These are phyloP conservation scores for Lacanobia oleracea DNA, from an alignment of 2,888 invertebrate genomes.

Conservation along the genomic window DNA sequence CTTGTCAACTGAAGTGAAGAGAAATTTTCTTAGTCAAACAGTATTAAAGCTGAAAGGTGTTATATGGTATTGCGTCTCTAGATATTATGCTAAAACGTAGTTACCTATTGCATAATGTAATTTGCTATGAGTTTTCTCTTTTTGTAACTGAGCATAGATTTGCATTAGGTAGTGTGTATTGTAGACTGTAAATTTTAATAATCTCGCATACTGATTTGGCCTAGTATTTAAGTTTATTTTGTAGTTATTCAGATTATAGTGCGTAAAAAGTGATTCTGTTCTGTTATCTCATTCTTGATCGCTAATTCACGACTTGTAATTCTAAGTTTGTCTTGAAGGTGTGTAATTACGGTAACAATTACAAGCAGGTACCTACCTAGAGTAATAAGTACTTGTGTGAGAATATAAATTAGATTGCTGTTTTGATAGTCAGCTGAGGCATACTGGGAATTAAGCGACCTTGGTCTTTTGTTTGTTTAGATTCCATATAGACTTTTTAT, in stretches of 20 bases:
- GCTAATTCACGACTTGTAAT: slow-evolving; percentile 34
- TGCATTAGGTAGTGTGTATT: slow-evolving; percentile 2
- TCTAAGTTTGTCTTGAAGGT: slow-evolving; percentile 25
- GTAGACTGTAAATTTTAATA: slow-evolving; percentile 5
- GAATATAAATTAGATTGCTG: slow-evolving; percentile 50
- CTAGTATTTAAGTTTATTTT: slow-evolving; percentile 12
- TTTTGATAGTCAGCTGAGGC: slow-evolving; percentile 23
- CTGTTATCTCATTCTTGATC: slow-evolving; percentile 32
- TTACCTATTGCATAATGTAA: slow-evolving; percentile 28
- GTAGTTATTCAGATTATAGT: slow-evolving; percentile 17
- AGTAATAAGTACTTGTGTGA: slow-evolving; percentile 39
- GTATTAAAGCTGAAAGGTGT: slow-evolving; percentile 20
- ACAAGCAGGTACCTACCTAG: slow-evolving; percentile 9
- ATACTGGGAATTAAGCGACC: slow-evolving; percentile 40
- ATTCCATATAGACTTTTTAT: slow-evolving; percentile 11
- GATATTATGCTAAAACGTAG: slow-evolving; percentile 26
- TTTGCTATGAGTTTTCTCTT: slow-evolving; percentile 38
- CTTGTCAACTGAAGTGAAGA: slow-evolving; percentile 13
- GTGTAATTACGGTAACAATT: slow-evolving; percentile 53
- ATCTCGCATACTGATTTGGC: slow-evolving; percentile 4
- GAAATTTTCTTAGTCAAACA: slow-evolving; percentile 10
- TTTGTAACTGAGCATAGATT: slow-evolving; percentile 7
- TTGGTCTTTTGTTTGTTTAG: slow-evolving; percentile 50
- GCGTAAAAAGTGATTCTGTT: slow-evolving; percentile 23
- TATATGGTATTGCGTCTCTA: slow-evolving; percentile 14